Evolutionary conservation across 2,113 vertebrate species (phyloP).

Genomic region (Saccopteryx leptura): DNA sequence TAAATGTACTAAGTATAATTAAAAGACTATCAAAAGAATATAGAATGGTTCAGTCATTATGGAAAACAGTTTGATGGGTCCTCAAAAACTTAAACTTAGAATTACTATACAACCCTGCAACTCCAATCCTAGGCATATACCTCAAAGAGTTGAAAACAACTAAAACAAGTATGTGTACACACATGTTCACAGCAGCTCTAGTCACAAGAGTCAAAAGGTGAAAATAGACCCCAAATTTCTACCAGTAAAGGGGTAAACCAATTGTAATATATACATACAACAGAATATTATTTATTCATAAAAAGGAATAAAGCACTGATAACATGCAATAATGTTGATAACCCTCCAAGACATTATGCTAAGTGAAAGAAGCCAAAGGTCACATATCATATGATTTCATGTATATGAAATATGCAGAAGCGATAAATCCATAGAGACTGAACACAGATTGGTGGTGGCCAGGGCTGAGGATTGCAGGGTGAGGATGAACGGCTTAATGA

Average conservation of each 20-base stretch:
- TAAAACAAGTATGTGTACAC: background rate
- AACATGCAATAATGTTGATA: background rate
- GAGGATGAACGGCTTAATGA: background rate
- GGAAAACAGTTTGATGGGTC: background rate
- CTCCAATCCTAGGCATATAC: background rate
- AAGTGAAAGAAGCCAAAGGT: conserved; percentile 12
- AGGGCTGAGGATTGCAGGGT: background rate
- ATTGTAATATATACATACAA: too few relatives aligned
- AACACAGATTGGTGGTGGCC: too few relatives aligned
- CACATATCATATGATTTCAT: background rate
- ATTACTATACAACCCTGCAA: background rate
- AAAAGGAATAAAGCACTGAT: background rate
- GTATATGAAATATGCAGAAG: background rate
- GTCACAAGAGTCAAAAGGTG: conserved; percentile 7
- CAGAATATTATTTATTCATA: background rate
- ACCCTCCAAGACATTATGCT: background rate
- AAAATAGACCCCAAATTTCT: background rate
- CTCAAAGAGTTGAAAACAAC: background rate
- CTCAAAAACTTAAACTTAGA: conserved; percentile 40
- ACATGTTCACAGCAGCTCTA: background rate
- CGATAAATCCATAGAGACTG: too few relatives aligned
- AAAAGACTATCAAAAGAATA: background rate
- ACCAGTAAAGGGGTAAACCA: background rate
- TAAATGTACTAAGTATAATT: conserved; percentile 28
- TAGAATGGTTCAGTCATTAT: background rate